phyloP scores from a whole-genome alignment of 1,140 invertebrate genomes.

The Andrena cerasifolii region DNA sequence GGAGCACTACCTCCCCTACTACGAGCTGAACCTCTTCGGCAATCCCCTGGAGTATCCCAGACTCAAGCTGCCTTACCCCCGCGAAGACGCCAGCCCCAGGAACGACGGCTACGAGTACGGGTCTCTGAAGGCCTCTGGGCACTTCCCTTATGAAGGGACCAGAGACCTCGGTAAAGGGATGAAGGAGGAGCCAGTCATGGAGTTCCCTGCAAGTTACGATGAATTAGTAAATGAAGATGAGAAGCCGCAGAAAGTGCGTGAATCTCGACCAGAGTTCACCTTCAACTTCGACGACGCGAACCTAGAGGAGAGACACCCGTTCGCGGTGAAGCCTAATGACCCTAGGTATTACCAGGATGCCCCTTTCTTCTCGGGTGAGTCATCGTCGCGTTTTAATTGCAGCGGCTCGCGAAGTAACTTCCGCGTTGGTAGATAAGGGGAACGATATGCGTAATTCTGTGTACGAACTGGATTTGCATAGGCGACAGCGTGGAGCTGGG shows the following conservation, averaged over 20 bases:
- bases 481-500: neutral
- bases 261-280: slow-evolving; percentile 71
- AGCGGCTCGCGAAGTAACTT: too few species aligned
- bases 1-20: neutral
- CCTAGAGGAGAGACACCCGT: slow-evolving; percentile 68
- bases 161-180: slow-evolving; percentile 1
- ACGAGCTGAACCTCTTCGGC: neutral
- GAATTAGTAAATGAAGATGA: neutral
- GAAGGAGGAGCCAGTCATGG: slow-evolving; percentile 53
- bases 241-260: slow-evolving; percentile 38
- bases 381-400: too few species aligned
- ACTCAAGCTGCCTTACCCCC: slow-evolving; percentile 7
- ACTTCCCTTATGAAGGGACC: neutral
- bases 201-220: slow-evolving; percentile 50
- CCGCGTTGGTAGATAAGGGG: too few species aligned
- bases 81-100: neutral
- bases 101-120: neutral
- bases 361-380: slow-evolving; percentile 45
- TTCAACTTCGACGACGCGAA: slow-evolving; percentile 72
- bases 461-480: too few species aligned
- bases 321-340: slow-evolving; percentile 80
- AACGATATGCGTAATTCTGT: too few species aligned
- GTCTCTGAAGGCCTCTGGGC: neutral
- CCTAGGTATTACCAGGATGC: slow-evolving; percentile 75
- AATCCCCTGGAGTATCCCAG: neutral